Evolutionary conservation across 1,140 invertebrate species (phyloP).

Genomic region (Neelides sp.): DNA sequence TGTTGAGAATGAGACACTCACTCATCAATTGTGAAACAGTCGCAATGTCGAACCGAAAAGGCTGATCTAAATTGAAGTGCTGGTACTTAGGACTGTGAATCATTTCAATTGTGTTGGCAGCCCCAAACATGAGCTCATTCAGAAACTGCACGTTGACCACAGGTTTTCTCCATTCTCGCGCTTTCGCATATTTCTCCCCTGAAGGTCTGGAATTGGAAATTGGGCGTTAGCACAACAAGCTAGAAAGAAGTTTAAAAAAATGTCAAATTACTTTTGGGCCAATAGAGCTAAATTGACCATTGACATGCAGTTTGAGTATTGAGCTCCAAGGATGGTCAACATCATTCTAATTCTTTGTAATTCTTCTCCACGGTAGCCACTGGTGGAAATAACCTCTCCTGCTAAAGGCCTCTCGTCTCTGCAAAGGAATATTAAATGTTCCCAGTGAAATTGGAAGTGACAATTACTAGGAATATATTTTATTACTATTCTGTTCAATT

Average conservation of each 20-base stretch:
- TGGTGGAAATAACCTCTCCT: conserved; percentile 55
- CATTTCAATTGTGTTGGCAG: conserved; percentile 60
- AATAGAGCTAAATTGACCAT: conserved; percentile 44
- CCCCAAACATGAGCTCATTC: conserved; percentile 78
- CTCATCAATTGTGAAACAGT: conserved; percentile 80
- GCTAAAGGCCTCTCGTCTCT: conserved; percentile 45
- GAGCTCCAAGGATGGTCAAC: conserved; percentile 73
- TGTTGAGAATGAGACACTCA: conserved; percentile 39
- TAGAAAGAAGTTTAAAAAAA: too few relatives aligned
- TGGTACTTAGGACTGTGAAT: conserved; percentile 74
- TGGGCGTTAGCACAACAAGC: too few relatives aligned
- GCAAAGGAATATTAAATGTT: conserved; percentile 17
- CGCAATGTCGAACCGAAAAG: conserved; percentile 74
- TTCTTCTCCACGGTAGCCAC: conserved; percentile 77
- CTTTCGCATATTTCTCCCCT: conserved; percentile 74
- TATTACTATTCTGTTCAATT: neutral
- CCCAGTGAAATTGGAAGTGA: neutral
- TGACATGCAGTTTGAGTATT: conserved; percentile 51
- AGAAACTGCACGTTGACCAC: conserved; percentile 88
- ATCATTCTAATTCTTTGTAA: conserved; percentile 62
- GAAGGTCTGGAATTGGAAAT: conserved; percentile 49
- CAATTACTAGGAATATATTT: neutral
- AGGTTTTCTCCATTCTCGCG: conserved; percentile 69
- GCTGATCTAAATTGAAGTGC: conserved; percentile 62
- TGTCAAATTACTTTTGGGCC: conserved; percentile 41